Base-by-base conservation (phyloP, 2,113 vertebrate species). In the Hippocampus zosterae region DNA sequence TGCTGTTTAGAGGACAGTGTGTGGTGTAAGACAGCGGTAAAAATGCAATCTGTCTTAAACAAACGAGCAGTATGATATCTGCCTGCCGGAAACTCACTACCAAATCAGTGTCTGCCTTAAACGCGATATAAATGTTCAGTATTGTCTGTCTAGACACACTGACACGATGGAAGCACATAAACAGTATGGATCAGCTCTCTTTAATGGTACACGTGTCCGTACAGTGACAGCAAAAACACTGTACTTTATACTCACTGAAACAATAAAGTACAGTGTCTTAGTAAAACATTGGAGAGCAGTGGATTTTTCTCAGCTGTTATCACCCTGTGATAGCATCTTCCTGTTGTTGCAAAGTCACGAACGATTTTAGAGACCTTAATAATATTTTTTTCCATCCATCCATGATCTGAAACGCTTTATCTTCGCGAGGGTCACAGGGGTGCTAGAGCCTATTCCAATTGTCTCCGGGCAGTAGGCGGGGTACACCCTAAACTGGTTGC, bases 101-200 rank as follows among this genome's bases (percentile, higher is more conserved):
- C 73, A 74, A 72, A 55, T 10, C 75, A 73, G 65, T 50, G 82
- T 81, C 78, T 42, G n/a, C 12, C 40, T 64, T 64, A 25, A 23
- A 42, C 11, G 8, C 37, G 12, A n/a, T 64, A 19, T 23, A 64
- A 23, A 40, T 9, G 18, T 21, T 50, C 48, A 7, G 18, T 50
- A 50, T 50, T 33, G 18, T 19, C 52, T 55, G 10, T 55, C 8
- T 53, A 55, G 19, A 53, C 7, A 19, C 21, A n/a, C 2, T 53
- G 10, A 56, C 12, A 25, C 55, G 23, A 25, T 56, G 19, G 6
- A 8, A 55, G 13, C 42, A 12, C 7, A 50, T 19, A 18, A 50
- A 50, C 48, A 19, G 48, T 16, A 50, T 19, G 16, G 15, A 18
- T 50, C 48, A 50, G 48, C 48, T 50, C 18, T 50, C 15, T 50